Conservation (phyloP, 92 coral and sea anemone species). For the Diadumene lineata region DNA sequence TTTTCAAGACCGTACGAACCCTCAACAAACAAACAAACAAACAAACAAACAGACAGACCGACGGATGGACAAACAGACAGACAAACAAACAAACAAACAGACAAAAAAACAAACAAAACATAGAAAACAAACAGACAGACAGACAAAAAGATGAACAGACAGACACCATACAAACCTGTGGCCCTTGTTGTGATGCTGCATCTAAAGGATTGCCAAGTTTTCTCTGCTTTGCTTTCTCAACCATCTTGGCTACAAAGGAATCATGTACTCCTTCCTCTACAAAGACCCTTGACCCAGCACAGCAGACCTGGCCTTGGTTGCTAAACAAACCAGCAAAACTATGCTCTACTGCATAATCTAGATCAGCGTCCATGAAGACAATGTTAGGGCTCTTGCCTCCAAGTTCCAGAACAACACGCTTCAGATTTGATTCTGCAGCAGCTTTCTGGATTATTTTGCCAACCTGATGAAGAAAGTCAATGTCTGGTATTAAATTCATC, state of each 20-base stretch:
- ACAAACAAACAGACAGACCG: neutral
- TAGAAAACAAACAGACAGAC: neutral
- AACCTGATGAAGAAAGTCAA: no score
- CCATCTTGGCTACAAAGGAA: slow-evolving; percentile 85
- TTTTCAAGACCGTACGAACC: neutral
- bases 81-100: neutral
- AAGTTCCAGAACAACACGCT: slow-evolving; percentile 92
- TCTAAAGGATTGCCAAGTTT: slow-evolving; percentile 85
- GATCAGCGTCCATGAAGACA: slow-evolving; percentile 88
- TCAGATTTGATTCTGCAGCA: slow-evolving; percentile 84
- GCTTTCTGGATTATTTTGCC: slow-evolving; percentile 88
- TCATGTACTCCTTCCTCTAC: slow-evolving; percentile 88
- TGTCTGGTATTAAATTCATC: no score
- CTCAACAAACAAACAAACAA: neutral
- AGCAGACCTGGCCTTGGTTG: slow-evolving; percentile 96
- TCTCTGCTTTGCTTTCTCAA: slow-evolving; percentile 67
- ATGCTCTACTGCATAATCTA: slow-evolving; percentile 71
- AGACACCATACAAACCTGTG: slow-evolving; percentile 61
- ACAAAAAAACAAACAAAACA: no score
- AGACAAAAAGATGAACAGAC: neutral
- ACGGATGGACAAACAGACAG: neutral
- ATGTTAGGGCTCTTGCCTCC: slow-evolving; percentile 98
- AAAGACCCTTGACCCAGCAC: slow-evolving; percentile 86
- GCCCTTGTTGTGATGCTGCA: slow-evolving; percentile 76
- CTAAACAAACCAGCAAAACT: slow-evolving; percentile 71